Conservation (phyloP, 35 echinoderm and acorn worm genomes). For the Patiria miniata region DNA sequence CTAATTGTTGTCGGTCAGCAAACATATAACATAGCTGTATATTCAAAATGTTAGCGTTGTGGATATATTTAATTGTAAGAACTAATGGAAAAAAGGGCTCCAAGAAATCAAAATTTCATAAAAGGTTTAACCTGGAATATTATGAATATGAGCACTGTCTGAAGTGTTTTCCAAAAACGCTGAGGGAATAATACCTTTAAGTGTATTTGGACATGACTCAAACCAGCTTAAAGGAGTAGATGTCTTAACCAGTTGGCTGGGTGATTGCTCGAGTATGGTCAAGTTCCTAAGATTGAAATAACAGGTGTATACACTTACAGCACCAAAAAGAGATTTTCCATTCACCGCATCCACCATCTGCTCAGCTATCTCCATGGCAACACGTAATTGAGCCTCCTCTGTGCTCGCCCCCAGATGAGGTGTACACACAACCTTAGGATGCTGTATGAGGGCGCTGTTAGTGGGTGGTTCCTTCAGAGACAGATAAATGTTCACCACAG, state of each 20-base stretch:
- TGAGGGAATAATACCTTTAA: not conserved
- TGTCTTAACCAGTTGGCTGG: not conserved
- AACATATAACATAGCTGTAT: too few species aligned
- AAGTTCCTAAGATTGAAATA: not conserved
- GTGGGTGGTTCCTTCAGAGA: constrained; percentile 90
- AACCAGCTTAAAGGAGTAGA: not conserved
- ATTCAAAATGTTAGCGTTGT: too few species aligned
- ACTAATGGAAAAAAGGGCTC: too few species aligned
- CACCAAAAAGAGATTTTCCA: constrained; percentile 91
- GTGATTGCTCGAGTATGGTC: not conserved
- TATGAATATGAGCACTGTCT: too few species aligned
- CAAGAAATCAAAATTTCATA: too few species aligned
- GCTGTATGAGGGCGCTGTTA: constrained; percentile 72
- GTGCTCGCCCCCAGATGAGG: constrained; percentile 98
- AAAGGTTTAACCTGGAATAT: too few species aligned
- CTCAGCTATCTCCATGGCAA: constrained; percentile 93
- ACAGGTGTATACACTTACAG: constrained; percentile 55
- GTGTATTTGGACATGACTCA: not conserved
- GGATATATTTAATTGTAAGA: too few species aligned
- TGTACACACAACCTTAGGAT: constrained; percentile 77
- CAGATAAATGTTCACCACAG: not conserved
- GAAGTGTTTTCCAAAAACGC: too few species aligned
- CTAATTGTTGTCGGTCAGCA: too few species aligned
- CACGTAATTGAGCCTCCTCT: constrained; percentile 81
- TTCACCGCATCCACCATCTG: constrained; percentile 97